These are phyloP conservation scores for Calliphora vicina DNA, from an alignment of 1,140 invertebrate species.

Conservation along the genomic window DNA sequence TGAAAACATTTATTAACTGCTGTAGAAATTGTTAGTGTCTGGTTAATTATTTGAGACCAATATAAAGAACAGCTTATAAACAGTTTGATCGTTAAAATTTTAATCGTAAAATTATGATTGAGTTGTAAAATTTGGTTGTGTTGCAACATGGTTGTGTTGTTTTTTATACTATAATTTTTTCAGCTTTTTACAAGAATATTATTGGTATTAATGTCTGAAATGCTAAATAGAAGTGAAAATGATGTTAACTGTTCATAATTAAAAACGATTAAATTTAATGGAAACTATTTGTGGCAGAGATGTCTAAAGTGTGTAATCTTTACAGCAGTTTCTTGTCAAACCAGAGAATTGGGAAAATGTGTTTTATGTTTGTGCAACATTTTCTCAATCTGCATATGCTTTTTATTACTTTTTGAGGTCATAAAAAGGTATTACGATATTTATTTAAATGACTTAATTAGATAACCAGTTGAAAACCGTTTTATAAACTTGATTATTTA, in stretches of 20 bases:
- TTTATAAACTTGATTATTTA: too few relatives aligned
- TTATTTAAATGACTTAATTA: too few relatives aligned
- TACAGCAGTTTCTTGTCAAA: too few relatives aligned
- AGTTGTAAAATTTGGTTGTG: constrained; percentile 26
- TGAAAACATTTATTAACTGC: not conserved
- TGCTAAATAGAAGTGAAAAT: not conserved
- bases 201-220: not conserved
- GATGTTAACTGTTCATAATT: not conserved
- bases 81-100: constrained; percentile 3
- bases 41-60: not conserved
- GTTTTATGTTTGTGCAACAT: too few relatives aligned
- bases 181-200: not conserved
- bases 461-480: too few relatives aligned
- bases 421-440: too few relatives aligned
- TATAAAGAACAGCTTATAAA: constrained; percentile 26
- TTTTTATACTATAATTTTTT: not conserved
- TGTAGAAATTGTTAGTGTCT: not conserved
- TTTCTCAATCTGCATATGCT: too few relatives aligned
- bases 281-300: not conserved
- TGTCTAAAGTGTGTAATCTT: too few relatives aligned
- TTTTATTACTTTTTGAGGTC: too few relatives aligned
- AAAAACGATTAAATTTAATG: not conserved
- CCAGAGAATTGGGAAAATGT: too few relatives aligned
- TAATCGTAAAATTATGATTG: constrained; percentile 28
- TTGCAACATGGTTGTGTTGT: not conserved